Percentiles rank a stretch among this genome's conserved stretches.
phyloP scores from a whole-genome alignment of 2,888 invertebrate species.

The Aphodius granarius region DNA sequence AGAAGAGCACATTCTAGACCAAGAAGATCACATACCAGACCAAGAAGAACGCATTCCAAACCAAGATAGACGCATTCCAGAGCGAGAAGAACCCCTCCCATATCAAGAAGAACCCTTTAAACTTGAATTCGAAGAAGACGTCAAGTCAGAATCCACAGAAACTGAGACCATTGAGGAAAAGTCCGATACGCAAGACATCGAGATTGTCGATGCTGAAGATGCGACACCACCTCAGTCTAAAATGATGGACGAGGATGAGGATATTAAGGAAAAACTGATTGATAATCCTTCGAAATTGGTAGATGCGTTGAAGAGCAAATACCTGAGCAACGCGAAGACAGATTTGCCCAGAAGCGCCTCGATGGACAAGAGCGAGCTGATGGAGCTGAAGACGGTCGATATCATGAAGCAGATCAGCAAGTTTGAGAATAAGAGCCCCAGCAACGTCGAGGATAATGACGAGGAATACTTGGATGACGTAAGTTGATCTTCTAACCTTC shows the following conservation, averaged over 20 bases:
- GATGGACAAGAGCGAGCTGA: conserved; percentile 35
- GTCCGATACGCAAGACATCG: conserved; percentile 25
- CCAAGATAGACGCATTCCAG: neutral
- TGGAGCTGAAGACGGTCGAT: conserved; percentile 44
- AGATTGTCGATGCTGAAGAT: conserved; percentile 5
- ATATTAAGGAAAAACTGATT: conserved; percentile 20
- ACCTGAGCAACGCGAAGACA: conserved; percentile 39
- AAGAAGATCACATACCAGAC: neutral
- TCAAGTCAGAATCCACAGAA: conserved; percentile 15
- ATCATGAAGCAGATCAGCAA: conserved; percentile 50
- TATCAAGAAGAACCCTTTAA: conserved; percentile 8
- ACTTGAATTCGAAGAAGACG: conserved; percentile 14
- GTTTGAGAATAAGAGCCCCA: conserved; percentile 44
- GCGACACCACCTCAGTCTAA: conserved; percentile 16
- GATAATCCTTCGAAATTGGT: conserved; percentile 28
- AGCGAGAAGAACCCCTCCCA: neutral
- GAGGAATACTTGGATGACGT: conserved; percentile 4
- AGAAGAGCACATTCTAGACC: neutral
- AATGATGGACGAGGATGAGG: conserved; percentile 13
- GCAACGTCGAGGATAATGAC: conserved; percentile 16
- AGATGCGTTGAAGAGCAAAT: conserved; percentile 42
- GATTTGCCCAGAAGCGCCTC: conserved; percentile 34
- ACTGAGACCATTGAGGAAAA: conserved; percentile 32
- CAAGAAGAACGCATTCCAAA: neutral
- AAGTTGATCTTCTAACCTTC: conserved; percentile 5